These are phyloP conservation scores for Aegypius monachus DNA, from an alignment of 2,113 vertebrate species.

Conservation along the genomic window DNA sequence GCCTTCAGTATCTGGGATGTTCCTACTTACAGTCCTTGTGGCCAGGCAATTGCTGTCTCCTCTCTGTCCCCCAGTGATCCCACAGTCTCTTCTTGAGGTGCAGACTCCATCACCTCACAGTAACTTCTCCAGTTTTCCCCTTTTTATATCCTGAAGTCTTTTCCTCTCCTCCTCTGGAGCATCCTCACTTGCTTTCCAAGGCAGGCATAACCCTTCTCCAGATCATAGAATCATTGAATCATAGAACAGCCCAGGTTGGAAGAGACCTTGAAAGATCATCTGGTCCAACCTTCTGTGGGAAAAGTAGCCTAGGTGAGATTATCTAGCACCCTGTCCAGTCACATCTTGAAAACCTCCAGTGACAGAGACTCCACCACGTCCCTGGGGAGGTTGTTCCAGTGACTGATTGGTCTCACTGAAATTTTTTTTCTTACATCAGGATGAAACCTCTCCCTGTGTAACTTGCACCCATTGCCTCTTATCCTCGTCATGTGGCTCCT, in stretches of 20 bases:
- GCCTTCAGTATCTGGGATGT: not conserved
- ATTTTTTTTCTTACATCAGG: not conserved
- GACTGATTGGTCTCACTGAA: not conserved
- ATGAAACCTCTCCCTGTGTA: not conserved
- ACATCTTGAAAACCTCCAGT: not conserved
- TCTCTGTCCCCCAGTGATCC: rapidly evolving
- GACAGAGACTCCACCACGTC: not conserved
- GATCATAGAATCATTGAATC: not conserved
- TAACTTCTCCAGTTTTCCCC: not conserved
- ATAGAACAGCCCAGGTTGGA: not conserved
- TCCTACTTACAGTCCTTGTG: not conserved
- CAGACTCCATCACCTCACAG: not conserved
- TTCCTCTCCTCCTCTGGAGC: not conserved
- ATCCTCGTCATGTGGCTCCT: not conserved
- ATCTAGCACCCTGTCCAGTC: not conserved
- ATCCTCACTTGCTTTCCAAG: not conserved
- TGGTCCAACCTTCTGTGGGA: not conserved
- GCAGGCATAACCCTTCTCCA: not conserved
- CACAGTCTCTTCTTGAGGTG: not conserved
- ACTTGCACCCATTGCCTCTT: not conserved
- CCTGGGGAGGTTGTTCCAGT: not conserved
- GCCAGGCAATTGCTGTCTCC: not conserved
- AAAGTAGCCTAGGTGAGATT: not conserved
- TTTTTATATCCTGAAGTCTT: not conserved
- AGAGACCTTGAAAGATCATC: not conserved